phyloP scores from a whole-genome alignment of 2,113 vertebrate species.

The Dasyurus viverrinus region DNA sequence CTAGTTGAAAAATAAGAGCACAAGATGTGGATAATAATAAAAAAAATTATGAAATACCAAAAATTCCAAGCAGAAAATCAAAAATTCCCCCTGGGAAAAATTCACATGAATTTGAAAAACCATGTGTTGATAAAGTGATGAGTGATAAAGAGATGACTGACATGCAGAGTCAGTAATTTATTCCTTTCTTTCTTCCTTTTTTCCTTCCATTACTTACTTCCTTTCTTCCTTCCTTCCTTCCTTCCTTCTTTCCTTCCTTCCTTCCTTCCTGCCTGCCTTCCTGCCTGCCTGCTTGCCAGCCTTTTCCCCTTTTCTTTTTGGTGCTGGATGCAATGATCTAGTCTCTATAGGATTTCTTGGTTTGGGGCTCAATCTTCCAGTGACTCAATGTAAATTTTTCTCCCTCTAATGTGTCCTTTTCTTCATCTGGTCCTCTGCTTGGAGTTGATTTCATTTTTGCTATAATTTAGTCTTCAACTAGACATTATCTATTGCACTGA shows the following conservation, averaged over 20 bases:
- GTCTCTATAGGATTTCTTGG: not conserved
- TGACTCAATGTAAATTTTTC: not conserved
- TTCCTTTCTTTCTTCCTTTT: not conserved
- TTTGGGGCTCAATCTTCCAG: not conserved
- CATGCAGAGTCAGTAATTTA: not conserved
- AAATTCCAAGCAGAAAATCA: not conserved
- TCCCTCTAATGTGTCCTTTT: not conserved
- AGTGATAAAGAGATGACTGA: too few species aligned
- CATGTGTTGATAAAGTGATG: not conserved
- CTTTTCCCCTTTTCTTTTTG: not conserved
- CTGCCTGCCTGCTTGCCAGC: not conserved
- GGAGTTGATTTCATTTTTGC: not conserved
- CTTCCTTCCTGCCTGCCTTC: not conserved
- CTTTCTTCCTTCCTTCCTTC: not conserved
- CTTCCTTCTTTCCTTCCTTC: not conserved
- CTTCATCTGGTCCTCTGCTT: not conserved
- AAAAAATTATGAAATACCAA: not conserved
- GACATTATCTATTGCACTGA: not conserved
- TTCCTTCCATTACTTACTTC: not conserved
- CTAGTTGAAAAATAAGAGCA: not conserved
- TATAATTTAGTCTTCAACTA: not conserved
- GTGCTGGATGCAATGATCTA: not conserved
- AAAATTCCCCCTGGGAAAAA: not conserved
- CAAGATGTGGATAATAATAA: not conserved
- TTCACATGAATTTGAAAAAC: not conserved